These are phyloP conservation scores for Intellagama lesueurii DNA, from an alignment of 2,797 vertebrate species.

Conservation along the genomic window DNA sequence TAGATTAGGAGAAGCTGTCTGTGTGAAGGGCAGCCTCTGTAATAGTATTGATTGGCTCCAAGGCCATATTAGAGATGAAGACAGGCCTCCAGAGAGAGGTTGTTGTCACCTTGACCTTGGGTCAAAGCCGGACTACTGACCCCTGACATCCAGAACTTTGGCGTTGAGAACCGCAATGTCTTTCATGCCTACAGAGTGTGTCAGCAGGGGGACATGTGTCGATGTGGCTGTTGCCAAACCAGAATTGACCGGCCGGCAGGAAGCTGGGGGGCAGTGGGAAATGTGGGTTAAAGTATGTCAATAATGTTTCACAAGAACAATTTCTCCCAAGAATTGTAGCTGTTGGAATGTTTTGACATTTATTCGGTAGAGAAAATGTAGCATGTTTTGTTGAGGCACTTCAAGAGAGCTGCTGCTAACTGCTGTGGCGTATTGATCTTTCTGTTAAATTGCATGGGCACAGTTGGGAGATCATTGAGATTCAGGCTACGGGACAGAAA, in stretches of 20 bases:
- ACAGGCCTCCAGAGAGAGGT: conserved; percentile 79
- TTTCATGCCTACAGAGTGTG: conserved; percentile 75
- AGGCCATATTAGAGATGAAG: conserved; percentile 87
- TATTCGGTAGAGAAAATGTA: conserved; percentile 83
- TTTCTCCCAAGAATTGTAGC: conserved; percentile 87
- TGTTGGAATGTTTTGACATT: conserved; percentile 91
- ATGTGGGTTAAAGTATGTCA: conserved; percentile 95
- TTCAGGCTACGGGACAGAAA: conserved; percentile 85
- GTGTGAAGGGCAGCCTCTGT: conserved; percentile 79
- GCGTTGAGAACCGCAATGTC: conserved; percentile 70
- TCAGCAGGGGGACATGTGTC: conserved; percentile 75
- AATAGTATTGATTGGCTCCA: conserved; percentile 90
- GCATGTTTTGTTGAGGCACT: conserved; percentile 85
- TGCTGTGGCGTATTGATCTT: conserved; percentile 91
- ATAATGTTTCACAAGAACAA: conserved; percentile 96
- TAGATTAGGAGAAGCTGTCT: conserved; percentile 78
- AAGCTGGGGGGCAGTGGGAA: conserved; percentile 83
- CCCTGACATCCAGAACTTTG: conserved; percentile 79
- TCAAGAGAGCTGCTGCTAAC: conserved; percentile 90
- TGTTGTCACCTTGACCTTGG: conserved; percentile 93
- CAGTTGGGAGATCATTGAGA: conserved; percentile 88
- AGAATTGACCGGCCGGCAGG: conserved; percentile 89
- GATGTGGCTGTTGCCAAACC: conserved; percentile 86
- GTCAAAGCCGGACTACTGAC: conserved; percentile 82
- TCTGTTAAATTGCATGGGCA: conserved; percentile 92